phyloP scores from a whole-genome alignment of 1,140 invertebrate genomes.

The Vanessa atalanta region DNA sequence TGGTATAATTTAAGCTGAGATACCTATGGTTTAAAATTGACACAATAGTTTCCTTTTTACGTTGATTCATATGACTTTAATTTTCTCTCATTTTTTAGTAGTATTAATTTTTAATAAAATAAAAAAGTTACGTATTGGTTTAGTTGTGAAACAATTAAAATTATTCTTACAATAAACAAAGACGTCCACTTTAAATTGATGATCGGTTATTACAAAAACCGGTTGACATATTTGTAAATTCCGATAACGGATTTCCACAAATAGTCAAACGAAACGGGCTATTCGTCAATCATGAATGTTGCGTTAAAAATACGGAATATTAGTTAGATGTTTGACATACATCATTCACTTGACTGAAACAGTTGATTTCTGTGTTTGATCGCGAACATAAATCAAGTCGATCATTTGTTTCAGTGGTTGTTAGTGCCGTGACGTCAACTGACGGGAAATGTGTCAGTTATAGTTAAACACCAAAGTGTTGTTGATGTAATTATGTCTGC shows the following conservation, averaged over 20 bases:
- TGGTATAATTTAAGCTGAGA: no score
- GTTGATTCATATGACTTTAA: no score
- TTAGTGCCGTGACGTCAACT: conserved; percentile 14
- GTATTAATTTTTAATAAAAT: no score
- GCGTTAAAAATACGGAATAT: conserved; percentile 20
- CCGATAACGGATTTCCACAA: background rate
- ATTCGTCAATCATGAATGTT: conserved; percentile 9
- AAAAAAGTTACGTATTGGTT: no score
- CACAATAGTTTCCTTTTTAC: no score
- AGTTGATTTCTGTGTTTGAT: conserved; percentile 45
- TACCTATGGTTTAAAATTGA: no score
- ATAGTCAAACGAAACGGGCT: conserved; percentile 17
- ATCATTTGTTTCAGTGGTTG: conserved; percentile 35
- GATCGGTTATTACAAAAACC: conserved; percentile 1
- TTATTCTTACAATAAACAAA: no score
- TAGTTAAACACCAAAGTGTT: background rate
- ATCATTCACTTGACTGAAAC: conserved; percentile 37
- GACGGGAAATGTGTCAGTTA: background rate
- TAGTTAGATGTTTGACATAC: conserved; percentile 29
- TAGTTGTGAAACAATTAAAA: no score
- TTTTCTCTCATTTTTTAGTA: no score
- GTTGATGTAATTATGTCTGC: background rate
- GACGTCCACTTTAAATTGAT: background rate
- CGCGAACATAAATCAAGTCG: conserved; percentile 45
- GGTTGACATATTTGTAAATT: background rate